These are phyloP conservation scores for Oncopeltus fasciatus DNA, from an alignment of 1,140 invertebrate genomes.

Conservation along the genomic window DNA sequence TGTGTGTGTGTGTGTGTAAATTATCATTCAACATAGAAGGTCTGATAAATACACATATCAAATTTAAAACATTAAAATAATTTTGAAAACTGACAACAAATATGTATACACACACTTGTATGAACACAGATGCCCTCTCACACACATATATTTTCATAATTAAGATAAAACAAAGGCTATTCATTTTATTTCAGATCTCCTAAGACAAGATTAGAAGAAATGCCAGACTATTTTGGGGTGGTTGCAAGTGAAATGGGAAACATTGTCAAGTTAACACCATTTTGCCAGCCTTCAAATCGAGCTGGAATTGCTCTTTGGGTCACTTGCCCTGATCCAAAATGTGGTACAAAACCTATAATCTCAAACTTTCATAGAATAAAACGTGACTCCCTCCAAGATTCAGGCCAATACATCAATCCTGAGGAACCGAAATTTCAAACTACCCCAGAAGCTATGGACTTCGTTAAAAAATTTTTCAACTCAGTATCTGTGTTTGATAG, in stretches of 20 bases:
- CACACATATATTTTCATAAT: too few species aligned
- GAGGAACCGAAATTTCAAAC: background rate
- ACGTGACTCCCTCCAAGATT: background rate
- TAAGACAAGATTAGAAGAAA: background rate
- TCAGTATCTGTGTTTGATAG: background rate
- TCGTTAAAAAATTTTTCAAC: background rate
- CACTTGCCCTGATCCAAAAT: slow-evolving; percentile 2
- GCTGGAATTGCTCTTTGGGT: slow-evolving; percentile 2
- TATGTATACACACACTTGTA: too few species aligned
- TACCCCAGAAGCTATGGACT: background rate
- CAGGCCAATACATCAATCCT: background rate
- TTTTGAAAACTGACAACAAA: too few species aligned
- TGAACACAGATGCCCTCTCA: too few species aligned
- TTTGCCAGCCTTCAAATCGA: background rate
- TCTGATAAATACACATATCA: too few species aligned
- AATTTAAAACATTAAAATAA: too few species aligned
- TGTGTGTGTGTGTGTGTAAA: too few species aligned
- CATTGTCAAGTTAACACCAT: background rate
- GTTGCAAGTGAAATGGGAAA: background rate
- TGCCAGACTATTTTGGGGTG: background rate
- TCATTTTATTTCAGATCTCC: background rate
- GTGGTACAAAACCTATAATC: slow-evolving; percentile 1
- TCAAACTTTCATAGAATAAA: background rate
- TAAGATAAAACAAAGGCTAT: too few species aligned
- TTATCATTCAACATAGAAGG: too few species aligned